Base-by-base conservation (phyloP, 2,113 vertebrate genomes). In the Opisthocomus hoazin region DNA sequence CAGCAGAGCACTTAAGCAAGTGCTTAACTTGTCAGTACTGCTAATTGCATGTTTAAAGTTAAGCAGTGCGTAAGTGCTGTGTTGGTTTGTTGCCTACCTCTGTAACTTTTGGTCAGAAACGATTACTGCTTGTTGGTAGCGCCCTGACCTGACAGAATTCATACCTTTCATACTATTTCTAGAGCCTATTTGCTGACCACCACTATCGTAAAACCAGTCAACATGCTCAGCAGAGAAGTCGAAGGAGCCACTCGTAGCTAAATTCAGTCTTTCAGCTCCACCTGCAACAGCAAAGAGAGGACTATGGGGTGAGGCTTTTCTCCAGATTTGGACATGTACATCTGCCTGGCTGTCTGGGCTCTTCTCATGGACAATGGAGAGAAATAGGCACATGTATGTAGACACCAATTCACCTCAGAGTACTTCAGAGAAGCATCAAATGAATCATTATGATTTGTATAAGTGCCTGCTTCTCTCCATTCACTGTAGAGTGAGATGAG, bases 1-100 rank as follows among this genome's bases (percentile, higher is more conserved):
- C 64, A 93, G 56, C 57, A 84, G 43, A 86, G 68, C 76, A 82
- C 83, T 96, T 90, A 82, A 75, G 34, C 39, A 60, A 58, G 27
- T 36, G 27, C 71, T 90, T 90, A 90, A 92, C 79, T 89, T 78
- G 56, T 70, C 83, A 77, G 30, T 71, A 54, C 46, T 58, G 37
- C 53, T 93, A 93, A 90, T 64, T 91, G 17, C 17, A 19, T 56
- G 12, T 70, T 92, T 87, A 60, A 89, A 90, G 64, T 54, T 56
- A 84, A 89, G 43, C 30, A 51, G 36, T 60, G 37, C 27, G 83
- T 77, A 86, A 95, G 30, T 60, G 56, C 26, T 73, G 8, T 45
- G 58, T 66, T 86, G 76, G 34, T 87, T 86, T 90, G 43, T 22
- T 81, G 83, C 73, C 45, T 86, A 26, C 29, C 29, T 84, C 64